Evolutionary conservation across 2,797 vertebrate species (phyloP), one percentile per base, ranked within the genome.

Genomic region (Oreochromis mossambicus): DNA sequence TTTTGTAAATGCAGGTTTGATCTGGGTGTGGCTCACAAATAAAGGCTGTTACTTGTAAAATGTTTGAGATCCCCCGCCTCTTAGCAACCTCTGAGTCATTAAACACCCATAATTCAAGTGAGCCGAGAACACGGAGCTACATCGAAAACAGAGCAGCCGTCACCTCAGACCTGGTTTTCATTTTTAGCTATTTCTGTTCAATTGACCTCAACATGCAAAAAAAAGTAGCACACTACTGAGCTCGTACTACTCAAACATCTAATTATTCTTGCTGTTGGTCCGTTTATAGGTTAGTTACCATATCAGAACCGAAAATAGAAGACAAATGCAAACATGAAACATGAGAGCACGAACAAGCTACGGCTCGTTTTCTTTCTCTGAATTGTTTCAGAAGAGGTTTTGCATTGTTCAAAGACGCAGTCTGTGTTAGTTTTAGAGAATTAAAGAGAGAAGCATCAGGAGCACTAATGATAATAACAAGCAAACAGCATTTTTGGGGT

Each of bases 251-350:
- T 2, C 61, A 63, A 21, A 63, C 76, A 73, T 19, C 70, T 84
- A 79, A 82, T 48, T 81, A 83, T 83, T 54, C 77, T 58, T 24
- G 34, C n/a, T 19, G 14, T 26, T 14, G 12, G 41, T 87, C 36
- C 15, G 6, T 38, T 87, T 82, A 55, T 88, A 84, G 75, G 15
- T 38, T 13, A 0, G 8, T 66, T 54, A 26, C 70, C 7, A 12
- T 78, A 83, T 82, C 73, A 34, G 68, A 73, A 14, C 38, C 29
- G 50, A 76, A 87, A 86, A 89, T 83, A 54, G 66, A 80, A 70
- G 73, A 83, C 86, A 89, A 81, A 86, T 87, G 86, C 78, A 58
- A 82, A 85, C 32, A 4, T 8, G 48, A 54, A 56, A 5, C 12
- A 34, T 8, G 34, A 43, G 36, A 85, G 43, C 46, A n/a, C 1